Evolutionary conservation across 2,113 vertebrate genomes (phyloP).

Genomic region (Regulus satrapa): DNA sequence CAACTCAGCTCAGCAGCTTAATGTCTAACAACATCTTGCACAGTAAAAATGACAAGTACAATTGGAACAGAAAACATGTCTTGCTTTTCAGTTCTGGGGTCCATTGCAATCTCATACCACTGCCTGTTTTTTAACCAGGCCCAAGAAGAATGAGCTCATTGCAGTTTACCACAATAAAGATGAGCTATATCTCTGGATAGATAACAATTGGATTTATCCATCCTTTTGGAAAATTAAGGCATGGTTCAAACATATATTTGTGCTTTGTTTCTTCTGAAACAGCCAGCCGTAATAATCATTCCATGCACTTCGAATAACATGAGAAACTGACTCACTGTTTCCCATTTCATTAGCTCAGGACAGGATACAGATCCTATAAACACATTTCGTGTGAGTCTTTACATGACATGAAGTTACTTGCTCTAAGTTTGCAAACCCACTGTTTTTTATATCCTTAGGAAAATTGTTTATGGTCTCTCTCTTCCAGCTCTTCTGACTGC

Average conservation of each 20-base stretch:
- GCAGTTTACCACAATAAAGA: conserved; percentile 15
- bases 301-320: not conserved
- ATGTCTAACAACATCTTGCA: not conserved
- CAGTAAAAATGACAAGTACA: not conserved
- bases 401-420: conserved; percentile 15
- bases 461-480: conserved; percentile 9
- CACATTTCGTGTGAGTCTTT: conserved; percentile 32
- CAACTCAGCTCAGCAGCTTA: not conserved
- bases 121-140: not conserved
- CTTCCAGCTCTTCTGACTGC: not conserved
- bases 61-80: not conserved
- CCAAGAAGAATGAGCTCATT: not conserved
- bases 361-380: conserved; percentile 66
- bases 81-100: not conserved
- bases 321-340: conserved; percentile 65
- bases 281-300: conserved; percentile 37
- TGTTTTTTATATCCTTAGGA: not conserved
- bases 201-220: conserved; percentile 30
- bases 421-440: not conserved
- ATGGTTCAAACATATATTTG: conserved; percentile 31
- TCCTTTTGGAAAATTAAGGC: conserved; percentile 50
- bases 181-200: not conserved
- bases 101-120: not conserved
- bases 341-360: conserved; percentile 46
- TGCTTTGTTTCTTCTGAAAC: conserved; percentile 61